These are phyloP conservation scores for Machimus atricapillus DNA, from an alignment of 2,888 invertebrate species.

Conservation along the genomic window DNA sequence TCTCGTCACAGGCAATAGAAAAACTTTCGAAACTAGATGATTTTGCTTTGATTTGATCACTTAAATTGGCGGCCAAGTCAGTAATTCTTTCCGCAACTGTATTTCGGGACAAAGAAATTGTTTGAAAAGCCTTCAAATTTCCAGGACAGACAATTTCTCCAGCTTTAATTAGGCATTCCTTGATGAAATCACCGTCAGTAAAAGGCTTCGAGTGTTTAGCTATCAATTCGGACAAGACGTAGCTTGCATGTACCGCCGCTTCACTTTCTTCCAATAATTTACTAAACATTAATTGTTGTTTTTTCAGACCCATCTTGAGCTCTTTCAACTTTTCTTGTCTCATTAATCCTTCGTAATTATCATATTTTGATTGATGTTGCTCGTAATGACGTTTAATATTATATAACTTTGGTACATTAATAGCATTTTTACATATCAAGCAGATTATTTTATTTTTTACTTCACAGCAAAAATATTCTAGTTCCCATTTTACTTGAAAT, in stretches of 20 bases:
- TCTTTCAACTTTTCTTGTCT: constrained; percentile 49
- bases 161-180: no score
- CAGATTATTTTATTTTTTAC: constrained; percentile 35
- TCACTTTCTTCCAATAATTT: background rate
- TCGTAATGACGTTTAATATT: constrained; percentile 48
- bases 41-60: constrained; percentile 44
- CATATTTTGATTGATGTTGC: constrained; percentile 49
- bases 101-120: no score
- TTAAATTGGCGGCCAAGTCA: no score
- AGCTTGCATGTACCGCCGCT: no score
- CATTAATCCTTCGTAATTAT: constrained; percentile 48
- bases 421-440: constrained; percentile 42
- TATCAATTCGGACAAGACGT: no score
- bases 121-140: no score
- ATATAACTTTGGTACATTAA: constrained; percentile 47
- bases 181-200: no score
- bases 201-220: no score
- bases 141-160: no score
- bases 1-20: constrained; percentile 47
- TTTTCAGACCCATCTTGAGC: constrained; percentile 47
- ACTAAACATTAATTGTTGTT: constrained; percentile 41
- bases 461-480: no score
- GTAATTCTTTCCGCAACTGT: no score
- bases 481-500: no score
- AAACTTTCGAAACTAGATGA: constrained; percentile 46